These are phyloP conservation scores for Oreotragus oreotragus DNA, from an alignment of 2,113 vertebrate species.

Conservation along the genomic window DNA sequence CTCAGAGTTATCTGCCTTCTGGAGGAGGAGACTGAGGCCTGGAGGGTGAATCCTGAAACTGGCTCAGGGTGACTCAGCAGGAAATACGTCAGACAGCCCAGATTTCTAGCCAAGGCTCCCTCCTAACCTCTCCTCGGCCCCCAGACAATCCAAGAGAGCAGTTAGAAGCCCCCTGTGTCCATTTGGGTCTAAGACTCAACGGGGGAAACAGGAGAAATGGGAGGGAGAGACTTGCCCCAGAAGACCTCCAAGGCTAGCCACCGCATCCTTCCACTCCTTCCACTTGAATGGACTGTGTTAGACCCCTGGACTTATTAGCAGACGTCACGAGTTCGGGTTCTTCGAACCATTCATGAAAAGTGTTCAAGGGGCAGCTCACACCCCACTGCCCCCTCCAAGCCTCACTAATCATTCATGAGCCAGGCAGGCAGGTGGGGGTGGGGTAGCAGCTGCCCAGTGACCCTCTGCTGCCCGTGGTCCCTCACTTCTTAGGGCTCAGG, in stretches of 20 bases:
- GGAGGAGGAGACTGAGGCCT: background rate
- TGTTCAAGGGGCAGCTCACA: conserved; percentile 67
- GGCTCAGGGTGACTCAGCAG: conserved; percentile 51
- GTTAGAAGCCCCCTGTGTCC: background rate
- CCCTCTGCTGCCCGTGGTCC: background rate
- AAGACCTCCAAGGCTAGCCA: background rate
- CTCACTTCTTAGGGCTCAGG: background rate
- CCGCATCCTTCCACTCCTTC: background rate
- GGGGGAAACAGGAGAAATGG: background rate
- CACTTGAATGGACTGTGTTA: background rate
- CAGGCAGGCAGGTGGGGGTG: rapidly evolving
- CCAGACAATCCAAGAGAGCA: background rate
- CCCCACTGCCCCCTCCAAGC: conserved; percentile 42
- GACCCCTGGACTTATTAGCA: conserved; percentile 78
- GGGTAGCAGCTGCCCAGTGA: background rate
- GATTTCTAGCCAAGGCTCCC: background rate
- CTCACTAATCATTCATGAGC: conserved; percentile 78
- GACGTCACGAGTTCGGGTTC: conserved; percentile 78
- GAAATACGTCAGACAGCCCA: background rate
- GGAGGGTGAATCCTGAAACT: background rate
- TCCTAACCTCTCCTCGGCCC: background rate
- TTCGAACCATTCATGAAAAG: conserved; percentile 78
- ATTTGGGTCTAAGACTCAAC: background rate
- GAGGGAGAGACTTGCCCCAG: no score
- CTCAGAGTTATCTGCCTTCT: background rate